Percentiles rank a stretch among this genome's conserved stretches.
These are phyloP conservation scores for Tretioscincus oriximinensis DNA, from an alignment of 2,113 vertebrate species.

Conservation along the genomic window DNA sequence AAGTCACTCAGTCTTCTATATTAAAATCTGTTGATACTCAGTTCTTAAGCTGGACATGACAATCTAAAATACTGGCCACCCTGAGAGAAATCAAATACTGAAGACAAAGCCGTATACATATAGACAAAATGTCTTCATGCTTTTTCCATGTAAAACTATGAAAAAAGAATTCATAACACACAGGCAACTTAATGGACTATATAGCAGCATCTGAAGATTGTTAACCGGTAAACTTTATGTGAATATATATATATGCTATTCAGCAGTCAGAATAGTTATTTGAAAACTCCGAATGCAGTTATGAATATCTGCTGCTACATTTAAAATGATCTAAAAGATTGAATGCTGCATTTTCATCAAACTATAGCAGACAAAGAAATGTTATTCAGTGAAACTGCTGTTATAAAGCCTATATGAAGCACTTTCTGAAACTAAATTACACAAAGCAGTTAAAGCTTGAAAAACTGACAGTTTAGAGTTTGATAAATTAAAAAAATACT, in stretches of 20 bases:
- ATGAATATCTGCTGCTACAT: background rate
- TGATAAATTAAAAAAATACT: conserved; percentile 29
- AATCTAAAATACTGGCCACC: conserved; percentile 76
- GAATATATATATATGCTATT: conserved; percentile 41
- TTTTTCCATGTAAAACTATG: conserved; percentile 65
- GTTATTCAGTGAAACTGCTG: conserved; percentile 43
- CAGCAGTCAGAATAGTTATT: conserved; percentile 43
- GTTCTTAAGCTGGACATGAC: conserved; percentile 70
- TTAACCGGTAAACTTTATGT: conserved; percentile 64
- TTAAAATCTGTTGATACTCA: conserved; percentile 63
- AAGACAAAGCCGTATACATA: conserved; percentile 67
- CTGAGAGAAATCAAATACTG: conserved; percentile 73
- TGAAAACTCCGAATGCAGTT: conserved; percentile 41
- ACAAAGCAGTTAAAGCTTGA: conserved; percentile 63
- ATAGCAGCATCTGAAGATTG: conserved; percentile 73
- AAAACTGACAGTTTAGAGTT: conserved; percentile 44
- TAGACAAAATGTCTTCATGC: conserved; percentile 59
- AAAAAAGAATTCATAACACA: conserved; percentile 64
- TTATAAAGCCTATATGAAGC: conserved; percentile 38
- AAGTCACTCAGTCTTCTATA: conserved; percentile 66
- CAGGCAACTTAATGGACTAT: conserved; percentile 66
- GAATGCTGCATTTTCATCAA: conserved; percentile 16
- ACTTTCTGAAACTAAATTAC: conserved; percentile 62
- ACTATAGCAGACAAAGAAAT: conserved; percentile 32
- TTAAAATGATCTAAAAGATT: conserved; percentile 19